phyloP scores from a whole-genome alignment of 1,140 invertebrate species.

The Apis mellifera region DNA sequence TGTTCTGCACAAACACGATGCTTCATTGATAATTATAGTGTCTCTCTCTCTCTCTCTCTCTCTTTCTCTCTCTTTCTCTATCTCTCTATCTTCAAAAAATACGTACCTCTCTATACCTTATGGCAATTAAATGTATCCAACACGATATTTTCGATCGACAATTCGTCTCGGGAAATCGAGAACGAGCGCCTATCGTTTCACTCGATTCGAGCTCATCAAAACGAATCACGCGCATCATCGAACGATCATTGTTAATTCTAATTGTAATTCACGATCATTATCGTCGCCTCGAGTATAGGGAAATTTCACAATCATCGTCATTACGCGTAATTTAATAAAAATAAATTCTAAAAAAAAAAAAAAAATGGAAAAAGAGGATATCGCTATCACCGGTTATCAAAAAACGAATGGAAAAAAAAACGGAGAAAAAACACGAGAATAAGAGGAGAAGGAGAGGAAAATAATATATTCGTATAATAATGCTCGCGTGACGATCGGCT shows the following conservation, averaged over 20 bases:
- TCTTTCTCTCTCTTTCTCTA: slow-evolving; percentile 40
- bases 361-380: slow-evolving; percentile 22
- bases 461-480: neutral
- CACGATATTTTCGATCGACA: slow-evolving; percentile 14
- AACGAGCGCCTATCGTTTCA: slow-evolving; percentile 9
- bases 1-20: slow-evolving; percentile 79
- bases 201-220: slow-evolving; percentile 39
- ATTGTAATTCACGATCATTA: slow-evolving; percentile 60
- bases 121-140: slow-evolving; percentile 48
- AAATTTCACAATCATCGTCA: slow-evolving; percentile 52
- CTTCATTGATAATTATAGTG: slow-evolving; percentile 78
- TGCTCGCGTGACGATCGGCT: slow-evolving; percentile 14
- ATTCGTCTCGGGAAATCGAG: slow-evolving; percentile 23
- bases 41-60: slow-evolving; percentile 60
- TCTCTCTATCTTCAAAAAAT: slow-evolving; percentile 49
- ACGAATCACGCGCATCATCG: slow-evolving; percentile 37
- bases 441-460: neutral
- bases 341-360: slow-evolving; percentile 36
- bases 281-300: slow-evolving; percentile 51
- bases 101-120: slow-evolving; percentile 55
- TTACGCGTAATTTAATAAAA: slow-evolving; percentile 25
- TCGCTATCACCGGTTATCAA: slow-evolving; percentile 33
- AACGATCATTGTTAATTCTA: slow-evolving; percentile 60
- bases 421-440: neutral
- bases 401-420: too few species aligned